These are phyloP conservation scores for Luehdorfia chinensis DNA, from an alignment of 1,140 invertebrate genomes.

Conservation along the genomic window DNA sequence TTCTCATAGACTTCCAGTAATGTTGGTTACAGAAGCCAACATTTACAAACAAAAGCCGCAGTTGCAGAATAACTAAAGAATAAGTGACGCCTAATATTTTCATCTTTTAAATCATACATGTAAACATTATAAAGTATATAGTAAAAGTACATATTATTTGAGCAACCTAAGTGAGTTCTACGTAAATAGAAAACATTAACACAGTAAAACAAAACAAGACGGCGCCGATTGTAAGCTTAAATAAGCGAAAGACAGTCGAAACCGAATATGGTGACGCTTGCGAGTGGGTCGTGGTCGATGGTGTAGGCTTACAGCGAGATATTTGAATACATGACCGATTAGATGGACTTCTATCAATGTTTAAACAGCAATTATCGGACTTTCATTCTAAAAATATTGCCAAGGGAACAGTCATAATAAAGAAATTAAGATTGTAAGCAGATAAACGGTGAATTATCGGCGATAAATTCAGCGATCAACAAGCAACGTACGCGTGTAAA, in stretches of 20 bases:
- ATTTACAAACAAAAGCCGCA: too few species aligned
- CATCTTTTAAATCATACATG: too few species aligned
- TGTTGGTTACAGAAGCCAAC: too few species aligned
- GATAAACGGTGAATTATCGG: conserved; percentile 50
- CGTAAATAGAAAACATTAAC: too few species aligned
- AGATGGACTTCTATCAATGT: conserved; percentile 25
- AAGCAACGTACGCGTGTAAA: conserved; percentile 56
- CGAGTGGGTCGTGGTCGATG: conserved; percentile 11
- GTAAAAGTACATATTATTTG: too few species aligned
- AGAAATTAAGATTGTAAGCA: conserved; percentile 61
- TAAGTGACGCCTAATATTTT: too few species aligned
- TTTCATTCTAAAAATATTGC: conserved; percentile 29
- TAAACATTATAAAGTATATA: too few species aligned
- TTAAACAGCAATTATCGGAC: conserved; percentile 33
- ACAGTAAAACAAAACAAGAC: neutral
- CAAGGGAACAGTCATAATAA: conserved; percentile 41
- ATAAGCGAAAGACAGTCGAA: neutral
- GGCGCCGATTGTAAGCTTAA: neutral
- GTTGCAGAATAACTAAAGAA: too few species aligned
- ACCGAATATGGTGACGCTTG: conserved; percentile 15
- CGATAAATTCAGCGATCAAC: conserved; percentile 62
- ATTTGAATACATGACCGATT: conserved; percentile 19
- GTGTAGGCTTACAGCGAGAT: conserved; percentile 4
- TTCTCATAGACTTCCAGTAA: too few species aligned
- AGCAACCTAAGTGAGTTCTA: too few species aligned